Evolutionary conservation across 2,113 vertebrate species (phyloP), one percentile per base, ranked within the genome.

Genomic region (Dicerorhinus sumatrensis): DNA sequence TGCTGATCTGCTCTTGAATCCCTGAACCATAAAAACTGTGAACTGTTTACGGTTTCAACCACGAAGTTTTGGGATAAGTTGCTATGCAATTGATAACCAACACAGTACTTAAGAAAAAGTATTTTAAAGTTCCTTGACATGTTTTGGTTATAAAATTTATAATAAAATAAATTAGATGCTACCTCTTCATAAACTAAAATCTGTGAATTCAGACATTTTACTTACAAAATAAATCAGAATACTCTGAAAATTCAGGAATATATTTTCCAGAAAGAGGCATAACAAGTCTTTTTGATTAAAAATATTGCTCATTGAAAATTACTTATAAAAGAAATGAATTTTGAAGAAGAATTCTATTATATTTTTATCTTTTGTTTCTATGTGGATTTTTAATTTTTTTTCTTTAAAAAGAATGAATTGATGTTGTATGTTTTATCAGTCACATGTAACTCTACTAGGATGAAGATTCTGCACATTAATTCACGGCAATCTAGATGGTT

Each of bases 211-310:
- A 77, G 65, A 94, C 13, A 63, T 72, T 80, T 85, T 54, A 48
- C 31, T 83, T 65, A 83, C 8, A 94, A 48, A 83, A 67, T 48
- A 80, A 54, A 58, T n/a, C 51, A 91, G 25, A 94, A 79, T 58
- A 27, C 56, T 94, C 29, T 88, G 51, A 96, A 90, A 88, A 84
- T 11, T 84, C 16, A 91, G 48, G 25, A 72, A 76, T 81, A 48
- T 70, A 7, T 90, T 62, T 77, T 77, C 46, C 2, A 82, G 51
- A 42, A n/a, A 83, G 39, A 79, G 12, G 5, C 3, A 54, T 72
- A 16, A 51, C 76, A 80, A 87, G 23, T 56, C 12, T 86, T 77
- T 79, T 85, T 62, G 20, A 79, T 89, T 70, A 39, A 63, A 54
- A 67, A 70, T 48, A 63, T 39, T 82, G 14, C 10, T 93, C 29